These are phyloP conservation scores for Augochlora pura DNA, from an alignment of 1,140 invertebrate species.

Conservation along the genomic window DNA sequence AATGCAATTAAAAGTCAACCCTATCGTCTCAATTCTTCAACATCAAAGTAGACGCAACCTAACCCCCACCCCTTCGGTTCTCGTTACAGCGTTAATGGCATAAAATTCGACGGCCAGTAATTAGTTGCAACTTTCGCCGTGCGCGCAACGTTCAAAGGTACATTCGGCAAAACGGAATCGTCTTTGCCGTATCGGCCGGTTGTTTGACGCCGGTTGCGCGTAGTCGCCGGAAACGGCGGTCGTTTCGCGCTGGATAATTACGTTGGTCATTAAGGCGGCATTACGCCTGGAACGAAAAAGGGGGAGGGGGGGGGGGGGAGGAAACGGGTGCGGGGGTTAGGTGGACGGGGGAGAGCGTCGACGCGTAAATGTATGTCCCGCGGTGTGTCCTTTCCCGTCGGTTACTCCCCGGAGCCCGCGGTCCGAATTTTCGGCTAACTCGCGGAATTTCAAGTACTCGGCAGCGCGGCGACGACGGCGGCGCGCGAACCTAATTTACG, in stretches of 20 bases:
- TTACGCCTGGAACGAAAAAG: too few species aligned
- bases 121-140: neutral
- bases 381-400: neutral
- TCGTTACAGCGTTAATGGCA: too few species aligned
- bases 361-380: neutral
- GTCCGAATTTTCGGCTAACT: conserved; percentile 39
- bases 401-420: neutral
- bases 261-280: conserved; percentile 32
- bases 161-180: neutral
- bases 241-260: conserved; percentile 38
- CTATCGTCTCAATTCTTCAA: too few species aligned
- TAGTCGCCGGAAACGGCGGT: neutral
- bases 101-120: neutral
- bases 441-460: conserved; percentile 24
- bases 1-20: too few species aligned
- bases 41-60: too few species aligned
- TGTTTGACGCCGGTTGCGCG: too few species aligned
- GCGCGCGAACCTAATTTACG: conserved; percentile 30
- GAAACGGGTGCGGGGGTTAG: too few species aligned
- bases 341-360: neutral
- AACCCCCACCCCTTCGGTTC: too few species aligned
- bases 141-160: neutral
- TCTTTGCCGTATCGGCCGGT: too few species aligned
- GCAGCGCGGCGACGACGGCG: neutral
- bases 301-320: too few species aligned